Conservation (phyloP, 2,113 vertebrate genomes). For the Limanda limanda region DNA sequence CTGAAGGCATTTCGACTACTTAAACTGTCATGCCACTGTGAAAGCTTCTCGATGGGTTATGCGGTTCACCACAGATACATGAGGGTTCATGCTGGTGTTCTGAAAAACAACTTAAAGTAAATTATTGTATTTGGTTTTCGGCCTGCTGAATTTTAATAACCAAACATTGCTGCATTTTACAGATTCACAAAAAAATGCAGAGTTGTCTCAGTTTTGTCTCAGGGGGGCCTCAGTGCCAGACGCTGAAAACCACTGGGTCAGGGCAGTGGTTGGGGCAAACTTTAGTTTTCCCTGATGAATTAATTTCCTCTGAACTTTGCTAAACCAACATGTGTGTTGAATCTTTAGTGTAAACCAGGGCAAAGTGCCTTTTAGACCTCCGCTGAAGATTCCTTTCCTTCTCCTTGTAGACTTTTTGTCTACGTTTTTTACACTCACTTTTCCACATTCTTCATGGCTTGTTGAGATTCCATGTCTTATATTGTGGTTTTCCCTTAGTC, state of each 20-base stretch:
- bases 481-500: slow-evolving; percentile 63
- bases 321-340: slow-evolving; percentile 20
- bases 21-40: too few relatives aligned
- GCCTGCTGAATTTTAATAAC: not conserved
- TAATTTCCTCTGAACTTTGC: not conserved
- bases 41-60: too few relatives aligned
- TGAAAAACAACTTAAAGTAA: too few relatives aligned
- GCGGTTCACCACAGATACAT: too few relatives aligned
- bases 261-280: not conserved
- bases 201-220: too few relatives aligned
- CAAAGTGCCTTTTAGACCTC: slow-evolving; percentile 22
- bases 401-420: slow-evolving; percentile 28
- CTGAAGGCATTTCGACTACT: too few relatives aligned
- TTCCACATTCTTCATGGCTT: slow-evolving; percentile 59
- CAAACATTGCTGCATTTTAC: too few relatives aligned
- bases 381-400: slow-evolving; percentile 36
- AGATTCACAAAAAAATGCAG: too few relatives aligned
- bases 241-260: too few relatives aligned
- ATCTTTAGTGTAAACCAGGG: slow-evolving; percentile 10
- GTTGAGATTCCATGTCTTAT: slow-evolving; percentile 59
- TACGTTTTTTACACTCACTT: slow-evolving; percentile 33
- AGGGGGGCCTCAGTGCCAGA: too few relatives aligned
- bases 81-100: too few relatives aligned
- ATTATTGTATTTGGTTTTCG: too few relatives aligned
- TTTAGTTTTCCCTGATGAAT: not conserved